phyloP scores from a whole-genome alignment of 1,140 invertebrate species.

The Hyphantria cunea region DNA sequence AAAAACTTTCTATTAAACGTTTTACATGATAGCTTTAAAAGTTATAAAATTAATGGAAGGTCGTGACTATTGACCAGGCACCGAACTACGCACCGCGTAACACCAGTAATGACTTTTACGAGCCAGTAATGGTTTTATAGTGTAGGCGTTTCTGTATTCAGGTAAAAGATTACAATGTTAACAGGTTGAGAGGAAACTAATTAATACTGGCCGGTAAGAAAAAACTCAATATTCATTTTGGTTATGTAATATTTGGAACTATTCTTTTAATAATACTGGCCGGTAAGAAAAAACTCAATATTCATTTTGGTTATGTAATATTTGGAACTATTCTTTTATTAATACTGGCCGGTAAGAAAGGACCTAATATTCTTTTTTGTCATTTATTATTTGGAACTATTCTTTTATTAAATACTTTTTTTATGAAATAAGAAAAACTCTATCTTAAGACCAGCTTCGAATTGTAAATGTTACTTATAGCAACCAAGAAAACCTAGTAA shows the following conservation, averaged over 20 bases:
- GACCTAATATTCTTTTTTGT: neutral
- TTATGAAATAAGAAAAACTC: too few relatives aligned
- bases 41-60: neutral
- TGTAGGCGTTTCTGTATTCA: neutral
- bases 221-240: neutral
- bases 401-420: too few relatives aligned
- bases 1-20: neutral
- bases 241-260: too few relatives aligned
- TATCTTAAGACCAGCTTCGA: too few relatives aligned
- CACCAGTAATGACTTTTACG: conserved; percentile 1
- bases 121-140: conserved; percentile 1
- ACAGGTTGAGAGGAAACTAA: neutral
- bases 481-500: too few relatives aligned
- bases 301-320: neutral
- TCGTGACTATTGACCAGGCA: conserved; percentile 1
- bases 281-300: too few relatives aligned
- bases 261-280: too few relatives aligned
- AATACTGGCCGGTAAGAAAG: too few relatives aligned
- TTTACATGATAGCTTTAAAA: conserved; percentile 4
- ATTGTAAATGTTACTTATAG: too few relatives aligned
- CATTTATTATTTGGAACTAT: too few relatives aligned
- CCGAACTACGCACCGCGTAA: conserved; percentile 1
- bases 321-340: too few relatives aligned
- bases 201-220: neutral
- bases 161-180: conserved; percentile 3